Conservation (phyloP, 2,797 vertebrate genomes). For the Merluccius polli region DNA sequence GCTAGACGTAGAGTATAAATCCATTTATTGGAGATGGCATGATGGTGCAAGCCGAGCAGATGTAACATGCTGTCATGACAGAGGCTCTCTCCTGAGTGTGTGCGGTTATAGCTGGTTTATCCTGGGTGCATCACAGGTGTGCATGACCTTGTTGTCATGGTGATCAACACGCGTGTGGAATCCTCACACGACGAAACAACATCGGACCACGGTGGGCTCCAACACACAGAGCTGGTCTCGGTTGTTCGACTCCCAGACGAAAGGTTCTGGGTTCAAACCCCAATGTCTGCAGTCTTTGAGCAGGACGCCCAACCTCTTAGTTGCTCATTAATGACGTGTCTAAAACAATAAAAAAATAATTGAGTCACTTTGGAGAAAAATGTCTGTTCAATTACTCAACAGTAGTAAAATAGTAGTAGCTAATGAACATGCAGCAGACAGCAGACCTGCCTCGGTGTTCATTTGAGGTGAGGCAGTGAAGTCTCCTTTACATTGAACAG, state of each 20-base stretch:
- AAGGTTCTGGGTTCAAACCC: neutral
- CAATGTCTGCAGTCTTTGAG: neutral
- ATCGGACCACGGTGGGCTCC: no score
- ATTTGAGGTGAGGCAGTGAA: slow-evolving; percentile 43
- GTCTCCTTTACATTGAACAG: slow-evolving; percentile 38
- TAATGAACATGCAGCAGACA: neutral
- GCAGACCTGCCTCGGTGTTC: slow-evolving; percentile 19
- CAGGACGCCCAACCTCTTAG: neutral
- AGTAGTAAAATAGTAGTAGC: neutral
- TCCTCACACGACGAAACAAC: no score
- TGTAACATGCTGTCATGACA: no score
- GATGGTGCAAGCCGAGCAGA: no score
- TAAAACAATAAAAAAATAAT: neutral
- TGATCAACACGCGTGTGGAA: no score
- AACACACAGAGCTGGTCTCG: neutral
- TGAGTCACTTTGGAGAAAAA: neutral
- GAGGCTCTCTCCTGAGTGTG: no score
- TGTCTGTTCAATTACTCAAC: neutral
- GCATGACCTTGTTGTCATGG: no score
- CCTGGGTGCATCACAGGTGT: no score
- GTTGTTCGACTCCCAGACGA: neutral
- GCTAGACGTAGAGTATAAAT: no score
- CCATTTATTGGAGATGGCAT: no score
- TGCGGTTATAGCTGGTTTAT: no score
- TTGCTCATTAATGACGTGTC: neutral